Evolutionary conservation across 2,797 vertebrate species (phyloP), one percentile per base, ranked within the genome.

Genomic region (Echiichthys vipera): DNA sequence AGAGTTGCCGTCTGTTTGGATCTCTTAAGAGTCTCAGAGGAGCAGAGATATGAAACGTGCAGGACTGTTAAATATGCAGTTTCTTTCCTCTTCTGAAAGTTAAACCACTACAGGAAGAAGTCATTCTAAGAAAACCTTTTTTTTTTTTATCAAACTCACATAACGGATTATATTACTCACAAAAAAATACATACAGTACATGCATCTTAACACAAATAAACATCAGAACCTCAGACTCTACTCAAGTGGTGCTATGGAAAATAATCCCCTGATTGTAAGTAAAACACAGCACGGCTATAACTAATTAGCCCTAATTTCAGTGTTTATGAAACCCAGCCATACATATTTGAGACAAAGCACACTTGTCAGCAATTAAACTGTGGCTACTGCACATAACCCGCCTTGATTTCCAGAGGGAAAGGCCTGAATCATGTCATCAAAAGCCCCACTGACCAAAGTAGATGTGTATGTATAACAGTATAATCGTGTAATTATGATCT

Each of bases 221-320:
- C 70, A 39, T 7, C 10, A 55, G 20, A 27, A 81, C 84, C 68
- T 58, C 20, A 59, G 56, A 24, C 53, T 53, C 14, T 5, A 29
- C 55, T 29, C 3, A 22, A 27, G 61, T 9, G 29, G 43, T 43
- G 36, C 54, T 50, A 42, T 74, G 77, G 66, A 80, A 89, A 80
- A 87, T 62, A 80, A 90, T 80, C 54, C 14, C 18, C 27, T 78
- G 77, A 89, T 83, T 84, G 11, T 15, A 91, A 78, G 65, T 63
- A 32, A 88, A 89, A 89, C 83, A 89, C 83, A 87, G 58, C 39
- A 2, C 12, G 7, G 72, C 65, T 68, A 82, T 77, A 82, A 62
- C 54, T 72, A 77, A 80, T 90, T 76, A 74, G 55, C 45, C 3
- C 7, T 69, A 58, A 58, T 65, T 58, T 57, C 20, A 13, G 25